Evolutionary conservation across 2,113 vertebrate genomes (phyloP), one percentile per base, ranked within the genome.

Genomic region (Erinaceus europaeus): DNA sequence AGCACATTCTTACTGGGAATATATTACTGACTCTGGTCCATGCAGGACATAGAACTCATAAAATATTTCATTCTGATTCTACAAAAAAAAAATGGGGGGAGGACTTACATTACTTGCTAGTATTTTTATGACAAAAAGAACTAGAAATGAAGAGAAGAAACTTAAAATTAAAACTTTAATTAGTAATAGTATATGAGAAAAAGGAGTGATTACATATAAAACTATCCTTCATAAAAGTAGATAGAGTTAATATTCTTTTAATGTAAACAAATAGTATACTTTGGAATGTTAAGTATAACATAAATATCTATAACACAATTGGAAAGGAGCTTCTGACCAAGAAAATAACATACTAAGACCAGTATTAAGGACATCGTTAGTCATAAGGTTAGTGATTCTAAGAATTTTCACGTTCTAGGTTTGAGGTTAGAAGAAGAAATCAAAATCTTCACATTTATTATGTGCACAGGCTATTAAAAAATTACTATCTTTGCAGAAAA

Each of bases 1-100:
- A 89, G 62, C 67, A 32, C n/a, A 55, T 80, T 86, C 90, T 92
- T 34, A 8, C 80, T 80, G 40, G 88, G 94, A 91, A 93, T 95
- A 90, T 21, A 86, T 95, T 95, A 88, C 8, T 61, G 40, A 92
- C 21, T 44, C 34, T 77, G 76, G 32, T 88, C 80, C 80, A 86
- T 6, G 83, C 65, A 68, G 64, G 81, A 38, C 55, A 72, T 75
- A 55, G 61, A 78, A 90, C 82, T 36, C 77, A 72, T n/a, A 90
- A 55, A 89, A 91, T 64, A 90, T 86, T 94, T 90, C 40, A 84
- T 32, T 90, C 29, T 75, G 50, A 78, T 72, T 62, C 42, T 80
- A 67, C 9, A 14, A 29, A 80, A 92, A n/a, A 92, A 69, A 87
- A 17, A 75, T 42, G n/a, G 12, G 40, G 77, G 15, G 50, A 64